phyloP scores from a whole-genome alignment of 2,797 vertebrate genomes.

The Heterohyrax brucei region DNA sequence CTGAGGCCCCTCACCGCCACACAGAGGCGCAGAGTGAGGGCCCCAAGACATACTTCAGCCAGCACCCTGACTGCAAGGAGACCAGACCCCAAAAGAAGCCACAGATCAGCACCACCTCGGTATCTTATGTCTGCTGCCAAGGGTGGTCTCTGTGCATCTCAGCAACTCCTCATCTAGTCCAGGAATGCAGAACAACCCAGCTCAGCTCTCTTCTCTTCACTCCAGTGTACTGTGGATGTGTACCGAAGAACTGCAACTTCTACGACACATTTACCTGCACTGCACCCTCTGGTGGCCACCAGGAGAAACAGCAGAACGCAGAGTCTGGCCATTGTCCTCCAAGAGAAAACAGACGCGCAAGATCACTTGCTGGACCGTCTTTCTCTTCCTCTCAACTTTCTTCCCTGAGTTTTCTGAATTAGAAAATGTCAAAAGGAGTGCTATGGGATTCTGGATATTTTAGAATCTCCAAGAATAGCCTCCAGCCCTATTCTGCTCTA shows the following conservation, averaged over 20 bases:
- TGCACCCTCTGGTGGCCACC: background rate
- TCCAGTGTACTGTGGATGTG: too few relatives aligned
- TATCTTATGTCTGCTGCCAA: background rate
- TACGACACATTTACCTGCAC: background rate
- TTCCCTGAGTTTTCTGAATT: background rate
- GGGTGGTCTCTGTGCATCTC: background rate
- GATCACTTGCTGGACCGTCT: background rate
- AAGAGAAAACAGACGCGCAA: background rate
- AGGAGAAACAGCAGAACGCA: background rate
- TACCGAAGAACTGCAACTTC: too few relatives aligned
- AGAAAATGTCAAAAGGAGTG: background rate
- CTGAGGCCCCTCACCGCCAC: background rate
- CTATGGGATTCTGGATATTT: background rate
- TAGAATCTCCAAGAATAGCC: background rate
- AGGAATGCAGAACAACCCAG: background rate
- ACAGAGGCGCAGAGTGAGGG: background rate
- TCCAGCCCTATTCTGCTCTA: background rate
- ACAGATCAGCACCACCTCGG: background rate
- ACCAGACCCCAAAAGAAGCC: background rate
- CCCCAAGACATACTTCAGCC: background rate
- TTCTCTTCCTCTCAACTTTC: background rate
- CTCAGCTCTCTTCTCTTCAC: too few relatives aligned
- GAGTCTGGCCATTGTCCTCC: background rate
- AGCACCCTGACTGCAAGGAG: background rate
- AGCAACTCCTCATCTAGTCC: too few relatives aligned